Percentiles rank a stretch among this genome's conserved stretches.
phyloP scores from a whole-genome alignment of 1,140 invertebrate species.

The Calephelis nemesis region DNA sequence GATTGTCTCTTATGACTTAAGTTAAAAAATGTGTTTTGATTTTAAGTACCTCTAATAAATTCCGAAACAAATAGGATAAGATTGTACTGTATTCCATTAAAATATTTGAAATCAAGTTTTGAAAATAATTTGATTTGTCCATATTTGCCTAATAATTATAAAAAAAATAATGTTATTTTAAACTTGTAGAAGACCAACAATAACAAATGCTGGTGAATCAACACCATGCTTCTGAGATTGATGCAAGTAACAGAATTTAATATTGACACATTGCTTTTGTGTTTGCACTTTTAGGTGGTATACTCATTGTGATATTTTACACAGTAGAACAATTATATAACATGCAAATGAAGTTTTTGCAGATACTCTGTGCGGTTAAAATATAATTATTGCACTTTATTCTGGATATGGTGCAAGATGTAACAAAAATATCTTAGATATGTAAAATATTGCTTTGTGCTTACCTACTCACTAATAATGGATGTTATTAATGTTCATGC shows the following conservation, averaged over 20 bases:
- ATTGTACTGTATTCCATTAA: no score
- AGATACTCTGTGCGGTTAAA: no score
- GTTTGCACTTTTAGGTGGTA: slow-evolving; percentile 49
- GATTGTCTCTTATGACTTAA: no score
- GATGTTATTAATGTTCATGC: slow-evolving; percentile 17
- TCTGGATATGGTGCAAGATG: background rate
- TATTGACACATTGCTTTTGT: slow-evolving; percentile 66
- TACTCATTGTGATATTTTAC: slow-evolving; percentile 25
- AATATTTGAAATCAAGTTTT: background rate
- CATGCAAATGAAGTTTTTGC: no score
- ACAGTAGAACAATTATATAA: background rate
- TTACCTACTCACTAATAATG: slow-evolving; percentile 10
- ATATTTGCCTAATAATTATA: slow-evolving; percentile 25
- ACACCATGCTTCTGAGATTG: slow-evolving; percentile 69
- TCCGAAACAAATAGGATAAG: no score
- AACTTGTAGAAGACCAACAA: slow-evolving; percentile 76
- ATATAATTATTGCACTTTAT: no score
- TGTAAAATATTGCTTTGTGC: background rate
- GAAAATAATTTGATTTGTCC: slow-evolving; percentile 2
- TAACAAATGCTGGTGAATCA: slow-evolving; percentile 55
- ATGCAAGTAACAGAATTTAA: slow-evolving; percentile 73
- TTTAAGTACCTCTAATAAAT: no score
- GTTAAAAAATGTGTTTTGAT: no score
- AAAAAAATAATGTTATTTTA: slow-evolving; percentile 48
- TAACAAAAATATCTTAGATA: background rate